Base-by-base conservation (phyloP, 2,888 invertebrate species). In the Drosophila mimica region DNA sequence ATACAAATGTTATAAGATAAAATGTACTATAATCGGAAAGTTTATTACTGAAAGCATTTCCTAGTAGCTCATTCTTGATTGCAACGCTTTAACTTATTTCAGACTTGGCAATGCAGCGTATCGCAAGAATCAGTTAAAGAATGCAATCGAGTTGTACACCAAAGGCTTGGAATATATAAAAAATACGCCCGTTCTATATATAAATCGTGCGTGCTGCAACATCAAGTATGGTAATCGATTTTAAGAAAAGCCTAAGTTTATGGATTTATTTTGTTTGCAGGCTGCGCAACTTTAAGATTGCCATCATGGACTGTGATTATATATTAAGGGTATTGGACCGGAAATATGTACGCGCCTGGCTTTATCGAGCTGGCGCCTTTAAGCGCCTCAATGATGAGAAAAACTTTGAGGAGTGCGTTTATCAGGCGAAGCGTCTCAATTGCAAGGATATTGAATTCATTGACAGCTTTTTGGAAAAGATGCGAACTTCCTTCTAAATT, bases 201-300 rank as follows among this genome's bases (percentile, higher is more conserved):
- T 86, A 0, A 87, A 89, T 73, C 86, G 86, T 0, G 86, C 82
- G 9, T 54, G 82, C 28, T 82, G 82, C 25, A 36, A 64, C n/a
- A 56, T 83, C 4, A 87, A 73, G 87, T 87, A n/a, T 20, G 75
- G 63, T 13, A 15, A 25, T 30, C 8, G 15, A 64, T 4, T 30
- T n/a, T 17, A 25, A 17, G 11, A 0, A 4, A 33, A 15, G 25
- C 17, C n/a, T 5, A 15, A 31, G 2, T 9, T 5, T 1, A 20
- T 2, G 4, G 5, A 3, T 13, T 13, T 13, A 0, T 17, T 13
- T 46, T 8, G 2, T 46, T 46, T 6, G 6, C 15, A 87, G 86
- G 25, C 25, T 72, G 0, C 81, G 83, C 6, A 52, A 63, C 17
- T 89, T 62, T 28, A 70, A 68, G 6, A 61, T n/a, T 0, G 72